Conservation (phyloP, 2,113 vertebrate species). For the Sardina pilchardus region DNA sequence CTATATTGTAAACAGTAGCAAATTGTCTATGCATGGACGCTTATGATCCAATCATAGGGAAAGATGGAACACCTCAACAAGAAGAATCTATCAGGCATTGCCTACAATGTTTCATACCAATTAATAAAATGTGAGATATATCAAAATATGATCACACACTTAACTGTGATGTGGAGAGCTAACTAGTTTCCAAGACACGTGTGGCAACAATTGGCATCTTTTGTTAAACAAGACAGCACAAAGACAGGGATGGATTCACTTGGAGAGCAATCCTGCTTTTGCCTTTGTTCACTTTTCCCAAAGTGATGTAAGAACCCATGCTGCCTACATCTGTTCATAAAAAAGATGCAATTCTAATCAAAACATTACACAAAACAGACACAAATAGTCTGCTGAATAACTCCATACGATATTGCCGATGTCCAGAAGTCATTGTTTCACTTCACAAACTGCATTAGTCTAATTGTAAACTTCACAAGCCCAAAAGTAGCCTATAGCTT, state of each 20-base stretch:
- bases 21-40: background rate
- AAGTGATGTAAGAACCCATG: background rate
- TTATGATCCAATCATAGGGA: background rate
- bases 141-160: background rate
- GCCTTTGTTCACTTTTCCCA: conserved; percentile 49
- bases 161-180: background rate
- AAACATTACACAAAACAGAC: background rate
- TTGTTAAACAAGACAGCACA: conserved; percentile 45
- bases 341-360: background rate
- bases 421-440: background rate
- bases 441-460: background rate
- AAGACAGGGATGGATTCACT: conserved; percentile 49
- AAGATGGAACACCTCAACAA: too few relatives aligned
- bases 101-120: too few relatives aligned
- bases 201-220: conserved; percentile 34
- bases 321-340: background rate
- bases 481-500: background rate
- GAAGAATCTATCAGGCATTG: too few relatives aligned
- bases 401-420: background rate
- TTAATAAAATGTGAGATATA: background rate
- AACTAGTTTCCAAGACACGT: background rate
- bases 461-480: background rate
- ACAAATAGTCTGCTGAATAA: background rate
- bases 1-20: too few relatives aligned
- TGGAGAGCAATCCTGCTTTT: conserved; percentile 50